Evolutionary conservation across 1,140 invertebrate species (phyloP).

Genomic region (Melanaphis sacchari): DNA sequence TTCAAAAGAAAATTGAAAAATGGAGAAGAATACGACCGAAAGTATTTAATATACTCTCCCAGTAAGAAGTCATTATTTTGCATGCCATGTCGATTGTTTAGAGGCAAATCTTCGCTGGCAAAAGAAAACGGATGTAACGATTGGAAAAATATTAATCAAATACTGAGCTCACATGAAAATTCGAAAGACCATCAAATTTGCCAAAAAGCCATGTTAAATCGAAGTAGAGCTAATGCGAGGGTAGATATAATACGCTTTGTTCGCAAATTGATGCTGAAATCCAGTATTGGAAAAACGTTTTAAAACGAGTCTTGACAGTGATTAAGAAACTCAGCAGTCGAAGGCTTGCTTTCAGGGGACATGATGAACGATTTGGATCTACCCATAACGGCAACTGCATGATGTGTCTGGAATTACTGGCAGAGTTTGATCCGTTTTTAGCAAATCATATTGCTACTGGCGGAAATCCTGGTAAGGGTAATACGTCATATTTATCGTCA

Average conservation of each 20-base stretch:
- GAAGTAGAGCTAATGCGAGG: background rate
- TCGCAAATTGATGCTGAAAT: constrained; percentile 31
- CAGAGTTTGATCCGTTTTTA: constrained; percentile 63
- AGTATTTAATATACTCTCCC: constrained; percentile 61
- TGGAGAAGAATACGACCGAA: constrained; percentile 60
- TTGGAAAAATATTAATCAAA: constrained; percentile 61
- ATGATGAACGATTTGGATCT: constrained; percentile 44
- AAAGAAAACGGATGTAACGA: constrained; percentile 60
- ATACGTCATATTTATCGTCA: constrained; percentile 62
- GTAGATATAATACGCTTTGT: constrained; percentile 12
- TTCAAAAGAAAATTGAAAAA: constrained; percentile 61
- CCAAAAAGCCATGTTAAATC: constrained; percentile 52
- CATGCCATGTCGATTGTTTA: constrained; percentile 61
- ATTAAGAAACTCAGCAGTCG: constrained; percentile 24
- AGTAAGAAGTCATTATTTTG: constrained; percentile 61
- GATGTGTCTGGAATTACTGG: constrained; percentile 62
- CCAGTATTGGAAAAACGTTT: constrained; percentile 55
- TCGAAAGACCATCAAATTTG: constrained; percentile 58
- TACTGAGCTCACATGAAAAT: constrained; percentile 60
- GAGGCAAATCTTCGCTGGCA: constrained; percentile 21
- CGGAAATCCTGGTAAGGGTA: constrained; percentile 62
- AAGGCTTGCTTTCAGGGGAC: constrained; percentile 46
- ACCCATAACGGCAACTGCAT: constrained; percentile 59
- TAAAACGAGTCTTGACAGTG: constrained; percentile 60
- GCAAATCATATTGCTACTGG: constrained; percentile 61